These are phyloP conservation scores for Hemibagrus wyckioides DNA, from an alignment of 2,113 vertebrate species.

Conservation along the genomic window DNA sequence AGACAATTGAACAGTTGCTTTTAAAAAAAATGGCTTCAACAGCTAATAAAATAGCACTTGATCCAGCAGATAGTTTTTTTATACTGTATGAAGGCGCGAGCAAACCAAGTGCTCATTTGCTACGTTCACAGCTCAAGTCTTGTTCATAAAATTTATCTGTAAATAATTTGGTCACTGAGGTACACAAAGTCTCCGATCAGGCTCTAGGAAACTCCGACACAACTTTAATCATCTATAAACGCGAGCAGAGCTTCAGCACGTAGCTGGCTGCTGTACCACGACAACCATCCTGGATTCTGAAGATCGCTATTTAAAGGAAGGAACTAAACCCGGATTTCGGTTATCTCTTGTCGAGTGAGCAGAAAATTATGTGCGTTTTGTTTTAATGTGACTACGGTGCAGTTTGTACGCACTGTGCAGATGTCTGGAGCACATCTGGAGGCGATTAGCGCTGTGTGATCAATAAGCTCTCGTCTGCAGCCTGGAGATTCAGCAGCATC, in stretches of 20 bases:
- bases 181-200: not conserved
- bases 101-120: too few relatives aligned
- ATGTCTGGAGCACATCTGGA: not conserved
- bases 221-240: not conserved
- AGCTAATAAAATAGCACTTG: too few relatives aligned
- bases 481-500: not conserved
- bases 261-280: not conserved
- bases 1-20: too few relatives aligned
- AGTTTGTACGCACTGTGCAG: not conserved
- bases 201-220: not conserved
- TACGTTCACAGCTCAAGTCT: too few relatives aligned
- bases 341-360: not conserved
- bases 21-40: too few relatives aligned
- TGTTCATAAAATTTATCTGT: too few relatives aligned
- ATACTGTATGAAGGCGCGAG: too few relatives aligned
- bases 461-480: not conserved
- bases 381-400: not conserved
- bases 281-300: not conserved
- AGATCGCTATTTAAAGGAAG: not conserved
- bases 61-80: too few relatives aligned
- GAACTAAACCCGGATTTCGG: not conserved
- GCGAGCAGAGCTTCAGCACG: not conserved
- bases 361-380: not conserved
- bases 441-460: not conserved
- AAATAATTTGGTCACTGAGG: not conserved